phyloP scores from a whole-genome alignment of 1,140 invertebrate genomes.

The Mylabris phalerata region DNA sequence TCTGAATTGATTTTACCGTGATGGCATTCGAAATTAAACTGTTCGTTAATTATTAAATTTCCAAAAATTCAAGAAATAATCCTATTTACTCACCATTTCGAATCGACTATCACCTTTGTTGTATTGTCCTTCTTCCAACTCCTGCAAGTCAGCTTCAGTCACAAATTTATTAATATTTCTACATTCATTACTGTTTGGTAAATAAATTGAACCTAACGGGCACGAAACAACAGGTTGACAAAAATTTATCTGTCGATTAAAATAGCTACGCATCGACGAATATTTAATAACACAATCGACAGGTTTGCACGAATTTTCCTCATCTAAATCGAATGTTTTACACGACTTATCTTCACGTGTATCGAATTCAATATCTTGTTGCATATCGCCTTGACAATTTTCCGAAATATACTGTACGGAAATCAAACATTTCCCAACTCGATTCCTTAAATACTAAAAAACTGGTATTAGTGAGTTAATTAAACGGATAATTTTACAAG shows the following conservation, averaged over 20 bases:
- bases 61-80: not conserved
- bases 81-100: not conserved
- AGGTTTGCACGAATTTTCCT: slow-evolving; percentile 46
- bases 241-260: slow-evolving; percentile 36
- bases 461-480: not conserved
- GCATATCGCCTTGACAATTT: slow-evolving; percentile 6
- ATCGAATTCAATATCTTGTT: slow-evolving; percentile 20
- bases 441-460: slow-evolving; percentile 28
- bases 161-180: slow-evolving; percentile 3
- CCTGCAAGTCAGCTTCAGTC: not conserved
- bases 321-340: slow-evolving; percentile 43
- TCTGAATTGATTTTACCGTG: slow-evolving; percentile 27
- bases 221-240: slow-evolving; percentile 45
- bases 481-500: slow-evolving; percentile 15
- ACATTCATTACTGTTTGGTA: slow-evolving; percentile 2
- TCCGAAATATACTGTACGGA: slow-evolving; percentile 19
- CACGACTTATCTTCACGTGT: slow-evolving; percentile 31
- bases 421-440: slow-evolving; percentile 22
- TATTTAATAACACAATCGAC: slow-evolving; percentile 50
- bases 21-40: slow-evolving; percentile 31
- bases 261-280: slow-evolving; percentile 44
- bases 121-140: slow-evolving; percentile 7
- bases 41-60: not conserved
- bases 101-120: not conserved
- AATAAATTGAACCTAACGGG: slow-evolving; percentile 3